Base-by-base conservation (phyloP, 2,797 vertebrate genomes). In the Margarornis squamiger region DNA sequence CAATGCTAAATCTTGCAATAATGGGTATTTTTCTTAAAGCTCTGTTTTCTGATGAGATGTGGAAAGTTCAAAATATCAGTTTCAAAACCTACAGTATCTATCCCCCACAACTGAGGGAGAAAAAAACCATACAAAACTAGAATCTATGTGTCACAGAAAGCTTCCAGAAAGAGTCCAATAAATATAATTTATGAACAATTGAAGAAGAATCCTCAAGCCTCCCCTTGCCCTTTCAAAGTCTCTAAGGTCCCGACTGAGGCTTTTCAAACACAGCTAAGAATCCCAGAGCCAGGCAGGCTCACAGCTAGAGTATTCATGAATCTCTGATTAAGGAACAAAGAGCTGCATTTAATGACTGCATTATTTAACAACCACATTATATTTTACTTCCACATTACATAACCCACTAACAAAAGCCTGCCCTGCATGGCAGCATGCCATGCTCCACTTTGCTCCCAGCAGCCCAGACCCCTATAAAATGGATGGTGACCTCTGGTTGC, bases 241-340 rank as follows among this genome's bases (percentile, higher is more conserved):
- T 3, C 0, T 26, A 76, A 94, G 61, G 84, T 71, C 86, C 77
- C 57, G 78, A 71, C 59, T 79, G 80, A 87, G 78, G 83, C 90
- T 94, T 95, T 92, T 89, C 55, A 76, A 79, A 81, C 11, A 9
- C 1, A 52, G n/a, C 68, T 85, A 87, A 58, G 67, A 63, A 71
- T 27, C 85, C 63, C 77, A 91, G 84, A 87, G 52, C 63, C 74
- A 76, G 38, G 67, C 80, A 92, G 80, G 46, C 88, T 95, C 88
- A 87, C 84, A 95, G 96, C 92, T 94, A 26, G 55, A 54, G 92
- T 73, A 97, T 94, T 96, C 94, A 94, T 82, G 79, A 65, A 59
- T 54, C 72, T 49, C 90, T 88, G 90, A 87, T 94, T 93, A 92
- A 48, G 41, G 86, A 93, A 97, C 96, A 97, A 96, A 97, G 88